Evolutionary conservation across 2,113 vertebrate species (phyloP).

Genomic region (Hemiprocne comata): DNA sequence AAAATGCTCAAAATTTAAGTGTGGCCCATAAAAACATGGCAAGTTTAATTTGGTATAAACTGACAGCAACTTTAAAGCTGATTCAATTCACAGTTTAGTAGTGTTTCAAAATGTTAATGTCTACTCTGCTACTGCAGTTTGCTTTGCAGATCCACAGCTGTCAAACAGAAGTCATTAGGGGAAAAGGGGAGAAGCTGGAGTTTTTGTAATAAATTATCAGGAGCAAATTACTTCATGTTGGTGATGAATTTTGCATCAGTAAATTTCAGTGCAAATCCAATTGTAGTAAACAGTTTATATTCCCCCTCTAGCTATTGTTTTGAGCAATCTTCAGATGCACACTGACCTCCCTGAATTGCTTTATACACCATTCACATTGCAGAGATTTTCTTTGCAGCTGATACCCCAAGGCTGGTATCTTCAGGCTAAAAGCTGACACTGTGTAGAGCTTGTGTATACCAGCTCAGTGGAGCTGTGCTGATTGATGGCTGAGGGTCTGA

Average conservation of each 20-base stretch:
- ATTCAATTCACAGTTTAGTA: background rate
- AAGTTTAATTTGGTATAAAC: background rate
- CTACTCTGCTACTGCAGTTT: background rate
- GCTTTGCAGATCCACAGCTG: slow-evolving; percentile 16
- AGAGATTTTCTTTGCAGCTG: background rate
- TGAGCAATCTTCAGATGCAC: background rate
- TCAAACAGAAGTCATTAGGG: background rate
- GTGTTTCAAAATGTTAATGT: background rate
- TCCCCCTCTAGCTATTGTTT: slow-evolving; percentile 4
- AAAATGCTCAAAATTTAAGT: background rate
- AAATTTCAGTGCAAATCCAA: background rate
- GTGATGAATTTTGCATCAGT: slow-evolving; percentile 10
- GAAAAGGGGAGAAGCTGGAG: background rate
- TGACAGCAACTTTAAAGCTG: background rate
- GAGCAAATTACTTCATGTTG: slow-evolving; percentile 16
- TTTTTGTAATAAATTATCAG: background rate
- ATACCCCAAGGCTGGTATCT: background rate
- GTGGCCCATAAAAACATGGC: background rate
- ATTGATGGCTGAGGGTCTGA: background rate
- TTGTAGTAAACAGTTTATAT: background rate
- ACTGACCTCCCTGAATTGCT: background rate
- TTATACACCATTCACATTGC: background rate
- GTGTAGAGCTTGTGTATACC: background rate
- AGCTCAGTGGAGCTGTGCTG: background rate
- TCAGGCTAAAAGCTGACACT: background rate